Evolutionary conservation across 2,888 invertebrate genomes (phyloP), one percentile per base, ranked within the genome.

Genomic region (Eustalomyia histrio): DNA sequence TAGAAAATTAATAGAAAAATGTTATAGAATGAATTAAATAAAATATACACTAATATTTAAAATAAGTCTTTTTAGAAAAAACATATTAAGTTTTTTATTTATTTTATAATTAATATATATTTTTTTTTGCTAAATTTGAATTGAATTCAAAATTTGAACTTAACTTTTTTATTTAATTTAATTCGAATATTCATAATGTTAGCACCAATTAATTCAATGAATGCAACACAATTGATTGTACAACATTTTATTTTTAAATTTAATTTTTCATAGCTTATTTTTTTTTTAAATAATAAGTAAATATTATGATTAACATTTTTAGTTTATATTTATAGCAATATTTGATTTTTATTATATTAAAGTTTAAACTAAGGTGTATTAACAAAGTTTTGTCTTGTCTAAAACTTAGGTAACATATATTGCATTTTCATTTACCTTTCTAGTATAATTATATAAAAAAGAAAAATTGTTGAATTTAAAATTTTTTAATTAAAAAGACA

Each of bases 171-270:
- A 65, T 73, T 68, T n/a, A n/a, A n/a, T 60, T 79, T 79, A 60
- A 9, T 74, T 78, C 43, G 52, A 68, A 61, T 75, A 67, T 71
- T 61, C 67, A 73, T 73, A 81, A 78, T 78, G 69, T 81, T 78
- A 81, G 88, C 88, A 88, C 88, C 88, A 88, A 88, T 88, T 86
- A 86, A 87, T 88, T 88, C 88, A 87, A 88, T 87, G 85, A 88
- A 83, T 84, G 83, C 83, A 83, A 83, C 80, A 80, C 64, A 80
- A 82, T 75, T 79, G 82, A 82, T 82, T 82, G 79, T 82, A 73
- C 79, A 79, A 79, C 60, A 76, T 68, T 39, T 68, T 79, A 29
- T 67, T 21, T 50, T 33, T 55, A 50, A 24, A 14, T 72, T 61
- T 53, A 35, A n/a, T 55, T 53, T 63, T 74, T 61, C 50, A 53